Base-by-base conservation (phyloP, 2,888 invertebrate species). In the Aleiodes leptofemur region DNA sequence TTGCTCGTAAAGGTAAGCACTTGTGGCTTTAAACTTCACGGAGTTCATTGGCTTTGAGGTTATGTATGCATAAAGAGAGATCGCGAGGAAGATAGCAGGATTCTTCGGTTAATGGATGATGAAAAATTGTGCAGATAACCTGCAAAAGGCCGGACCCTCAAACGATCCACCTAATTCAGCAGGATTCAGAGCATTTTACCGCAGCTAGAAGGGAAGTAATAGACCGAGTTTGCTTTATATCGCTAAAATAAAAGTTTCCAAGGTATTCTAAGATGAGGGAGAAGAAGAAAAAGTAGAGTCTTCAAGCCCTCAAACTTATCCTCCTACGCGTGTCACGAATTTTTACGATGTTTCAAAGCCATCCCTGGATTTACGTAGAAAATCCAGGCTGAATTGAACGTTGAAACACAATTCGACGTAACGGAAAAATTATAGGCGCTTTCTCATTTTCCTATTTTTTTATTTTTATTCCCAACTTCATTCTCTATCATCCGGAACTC, bases 121-220 rank as follows among this genome's bases (percentile, higher is more conserved):
- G 69, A 53, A 43, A 43, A 43, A 43, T 43, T 43, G 43, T 43
- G 43, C 43, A 34, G 34, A 34, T 34, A 34, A 34, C 34, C 34
- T 34, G 34, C 6, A 43, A 59, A 29, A 23, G 48, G 61, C 38
- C 14, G 55, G 57, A 64, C 55, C 29, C 72, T 64, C 70, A 76
- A 79, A 80, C 73, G 75, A 69, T 73, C 48, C 55, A 55, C 72
- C 78, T 80, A 79, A 80, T 80, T 80, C 77, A 71, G 73, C 69
- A 53, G 72, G 77, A 79, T 79, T 80, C 77, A 77, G 76, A 79
- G 72, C 79, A 74, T 68, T 80, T 78, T 80, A 76, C 73, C 53
- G 16, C 50, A 48, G 43, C 34, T 72, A 38, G 16, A 69, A 69
- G 59, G 56, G 72, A 77, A 71, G 43, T 43, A 43, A 43, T 43